Evolutionary conservation across 2,888 invertebrate species (phyloP).

Genomic region (Drosophila nigritarsus): DNA sequence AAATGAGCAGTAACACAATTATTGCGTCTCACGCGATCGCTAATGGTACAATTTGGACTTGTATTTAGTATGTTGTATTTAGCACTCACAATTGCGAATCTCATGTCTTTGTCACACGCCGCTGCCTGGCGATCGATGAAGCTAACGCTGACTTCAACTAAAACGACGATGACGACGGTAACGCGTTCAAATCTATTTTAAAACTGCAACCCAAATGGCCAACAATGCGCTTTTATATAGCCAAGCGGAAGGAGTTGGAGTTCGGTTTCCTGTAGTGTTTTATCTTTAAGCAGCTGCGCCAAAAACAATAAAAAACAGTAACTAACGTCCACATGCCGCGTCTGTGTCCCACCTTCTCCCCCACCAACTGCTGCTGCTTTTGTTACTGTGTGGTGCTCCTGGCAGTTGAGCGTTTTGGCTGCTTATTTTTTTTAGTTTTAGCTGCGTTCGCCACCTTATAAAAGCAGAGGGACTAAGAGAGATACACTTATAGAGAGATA

Average conservation of each 20-base stretch:
- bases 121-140: conserved; percentile 37
- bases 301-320: conserved; percentile 48
- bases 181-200: conserved; percentile 66
- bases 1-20: conserved; percentile 3
- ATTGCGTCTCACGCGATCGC: conserved; percentile 7
- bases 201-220: conserved; percentile 64
- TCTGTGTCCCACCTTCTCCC: conserved; percentile 11
- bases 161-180: conserved; percentile 44
- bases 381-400: conserved; percentile 7
- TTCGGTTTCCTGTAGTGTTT: conserved; percentile 72
- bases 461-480: conserved; percentile 10
- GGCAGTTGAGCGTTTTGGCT: conserved; percentile 19
- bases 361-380: not conserved
- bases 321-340: conserved; percentile 37
- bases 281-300: conserved; percentile 57
- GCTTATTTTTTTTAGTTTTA: conserved; percentile 37
- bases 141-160: conserved; percentile 24
- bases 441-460: not conserved
- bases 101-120: conserved; percentile 59
- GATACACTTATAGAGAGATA: not conserved
- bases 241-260: conserved; percentile 73
- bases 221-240: conserved; percentile 77
- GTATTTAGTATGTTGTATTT: conserved; percentile 5
- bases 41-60: not conserved
- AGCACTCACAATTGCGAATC: conserved; percentile 68